Evolutionary conservation across 2,113 vertebrate species (phyloP).

Genomic region (Ascaphus truei): DNA sequence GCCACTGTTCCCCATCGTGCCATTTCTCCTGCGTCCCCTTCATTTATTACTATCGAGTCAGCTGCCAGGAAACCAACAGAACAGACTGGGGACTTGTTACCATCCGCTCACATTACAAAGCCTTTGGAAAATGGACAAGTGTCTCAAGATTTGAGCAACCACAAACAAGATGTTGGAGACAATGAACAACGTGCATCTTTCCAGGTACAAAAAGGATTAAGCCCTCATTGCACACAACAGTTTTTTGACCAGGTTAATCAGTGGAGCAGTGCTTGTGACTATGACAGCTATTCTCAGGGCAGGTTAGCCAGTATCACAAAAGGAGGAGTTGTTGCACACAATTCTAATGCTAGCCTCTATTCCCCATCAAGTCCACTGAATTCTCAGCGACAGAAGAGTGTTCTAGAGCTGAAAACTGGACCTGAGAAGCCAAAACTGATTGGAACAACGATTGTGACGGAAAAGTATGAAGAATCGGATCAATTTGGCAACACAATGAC

Average conservation of each 20-base stretch:
- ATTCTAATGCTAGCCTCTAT: background rate
- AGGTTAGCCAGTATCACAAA: slow-evolving; percentile 40
- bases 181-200: slow-evolving; percentile 4
- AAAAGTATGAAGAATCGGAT: slow-evolving; percentile 72
- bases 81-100: background rate
- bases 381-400: slow-evolving; percentile 62
- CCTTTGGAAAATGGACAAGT: slow-evolving; percentile 37
- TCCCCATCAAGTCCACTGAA: slow-evolving; percentile 2
- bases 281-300: slow-evolving; percentile 38
- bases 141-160: background rate
- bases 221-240: slow-evolving; percentile 31
- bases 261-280: background rate
- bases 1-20: slow-evolving; percentile 47
- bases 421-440: slow-evolving; percentile 52
- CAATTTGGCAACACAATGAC: slow-evolving; percentile 70
- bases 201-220: slow-evolving; percentile 37
- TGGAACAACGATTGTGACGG: slow-evolving; percentile 62
- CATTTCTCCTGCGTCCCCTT: slow-evolving; percentile 72
- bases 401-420: slow-evolving; percentile 71
- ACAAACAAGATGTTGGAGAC: background rate
- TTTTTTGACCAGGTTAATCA: slow-evolving; percentile 4
- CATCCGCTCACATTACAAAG: background rate
- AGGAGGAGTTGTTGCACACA: slow-evolving; percentile 30
- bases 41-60: slow-evolving; percentile 80
- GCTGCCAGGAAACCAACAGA: slow-evolving; percentile 65